Base-by-base conservation (phyloP, 2,888 invertebrate species). In the Pachycephus smyrnensis region DNA sequence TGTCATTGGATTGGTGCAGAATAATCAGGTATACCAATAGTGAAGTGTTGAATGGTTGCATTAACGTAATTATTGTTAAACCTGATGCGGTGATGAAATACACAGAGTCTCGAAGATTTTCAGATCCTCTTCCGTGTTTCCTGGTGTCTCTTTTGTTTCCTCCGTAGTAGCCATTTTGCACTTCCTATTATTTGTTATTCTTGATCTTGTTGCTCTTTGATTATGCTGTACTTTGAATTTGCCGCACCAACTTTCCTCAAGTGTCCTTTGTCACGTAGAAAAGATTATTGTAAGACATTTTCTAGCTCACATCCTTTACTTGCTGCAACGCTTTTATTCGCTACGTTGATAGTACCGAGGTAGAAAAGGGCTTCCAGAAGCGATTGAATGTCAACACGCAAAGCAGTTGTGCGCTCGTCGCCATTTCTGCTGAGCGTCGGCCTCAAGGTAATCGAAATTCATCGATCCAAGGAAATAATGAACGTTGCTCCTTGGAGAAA, bases 71-170 rank as follows among this genome's bases (percentile, higher is more conserved):
- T 55, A 55, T 55, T 55, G 55, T 55, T 55, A 55, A 90, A 94
- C 94, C 92, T 94, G 94, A 73, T 92, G 92, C 23, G 92, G 92
- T 83, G 92, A 92, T 88, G 93, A 93, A 85, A 93, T 93, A 84
- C 94, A 94, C 81, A 96, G 91, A 9, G 94, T 93, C 92, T 96
- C 95, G 89, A 94, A 96, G 82, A 96, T 94, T 88, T 94, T 94
- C 95, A 96, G 96, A 90, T 96, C 96, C 88, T 96, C 95, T 82
- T 94, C 92, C 37, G 93, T 92, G 87, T 94, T 94, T 79, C 92
- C 91, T 68, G 88, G 86, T 55, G 86, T 81, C 77, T 87, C 86
- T 36, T 86, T 87, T 77, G 86, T 85, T 73, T 86, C 86, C 76
- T 86, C 86, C 79, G 84, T 55, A 74, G 82, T 82, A 75, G 84